Percentiles rank a stretch among this genome's conserved stretches.
These are phyloP conservation scores for Yponomeuta plumbellus DNA, from an alignment of 2,888 invertebrate species.

Conservation along the genomic window DNA sequence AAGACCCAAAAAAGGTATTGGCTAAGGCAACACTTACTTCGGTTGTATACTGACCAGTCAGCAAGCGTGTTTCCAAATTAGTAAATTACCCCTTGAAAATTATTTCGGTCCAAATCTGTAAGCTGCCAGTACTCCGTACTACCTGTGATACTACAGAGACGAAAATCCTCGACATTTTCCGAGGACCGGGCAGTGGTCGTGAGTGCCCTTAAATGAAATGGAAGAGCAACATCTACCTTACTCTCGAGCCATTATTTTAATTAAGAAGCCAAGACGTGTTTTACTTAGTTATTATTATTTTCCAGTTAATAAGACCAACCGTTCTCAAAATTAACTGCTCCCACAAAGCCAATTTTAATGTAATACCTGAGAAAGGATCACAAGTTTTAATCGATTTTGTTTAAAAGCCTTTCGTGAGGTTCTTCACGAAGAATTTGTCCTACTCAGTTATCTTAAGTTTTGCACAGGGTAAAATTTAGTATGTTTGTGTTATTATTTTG, in stretches of 20 bases:
- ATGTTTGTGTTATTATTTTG: neutral
- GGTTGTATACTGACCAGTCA: neutral
- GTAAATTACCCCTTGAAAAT: neutral
- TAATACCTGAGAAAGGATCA: slow-evolving; percentile 3
- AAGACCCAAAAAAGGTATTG: too few relatives aligned
- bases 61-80: slow-evolving; percentile 1
- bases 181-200: slow-evolving; percentile 28
- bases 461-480: neutral
- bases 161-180: neutral
- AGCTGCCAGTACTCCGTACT: too few relatives aligned
- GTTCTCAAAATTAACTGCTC: slow-evolving; percentile 4
- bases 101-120: too few relatives aligned
- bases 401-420: neutral
- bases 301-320: slow-evolving; percentile 19
- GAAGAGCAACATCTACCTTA: slow-evolving; percentile 60
- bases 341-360: neutral
- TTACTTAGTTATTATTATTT: slow-evolving; percentile 40
- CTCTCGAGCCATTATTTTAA: slow-evolving; percentile 59
- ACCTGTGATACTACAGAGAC: too few relatives aligned
- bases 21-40: too few relatives aligned
- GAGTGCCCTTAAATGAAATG: slow-evolving; percentile 53
- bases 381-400: slow-evolving; percentile 9
- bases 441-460: neutral
- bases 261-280: slow-evolving; percentile 49
- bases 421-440: neutral